These are phyloP conservation scores for Cyphomyrus discorhynchus DNA, from an alignment of 2,113 vertebrate species.

Conservation along the genomic window DNA sequence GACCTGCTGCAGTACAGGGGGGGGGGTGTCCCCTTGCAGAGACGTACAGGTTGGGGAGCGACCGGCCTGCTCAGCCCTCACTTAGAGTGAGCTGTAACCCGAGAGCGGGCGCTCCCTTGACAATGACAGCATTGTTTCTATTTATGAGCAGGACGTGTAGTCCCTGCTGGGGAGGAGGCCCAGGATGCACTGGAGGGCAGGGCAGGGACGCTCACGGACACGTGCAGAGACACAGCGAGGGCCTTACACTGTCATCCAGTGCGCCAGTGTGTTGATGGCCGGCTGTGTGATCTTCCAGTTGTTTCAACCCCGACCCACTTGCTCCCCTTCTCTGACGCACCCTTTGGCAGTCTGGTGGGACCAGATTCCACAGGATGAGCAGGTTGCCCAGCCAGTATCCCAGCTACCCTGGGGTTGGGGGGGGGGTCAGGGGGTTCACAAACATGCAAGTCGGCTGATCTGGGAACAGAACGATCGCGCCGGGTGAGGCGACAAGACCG, in stretches of 20 bases:
- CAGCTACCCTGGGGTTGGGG: not conserved
- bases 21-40: not conserved
- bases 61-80: not conserved
- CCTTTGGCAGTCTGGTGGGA: not conserved
- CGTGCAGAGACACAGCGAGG: not conserved
- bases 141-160: not conserved
- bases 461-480: not conserved
- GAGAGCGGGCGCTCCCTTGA: not conserved
- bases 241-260: not conserved
- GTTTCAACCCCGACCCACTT: not conserved
- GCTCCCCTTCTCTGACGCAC: not conserved
- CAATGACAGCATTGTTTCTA: slow-evolving; percentile 3
- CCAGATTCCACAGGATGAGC: not conserved
- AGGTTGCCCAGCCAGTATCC: not conserved
- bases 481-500: not conserved
- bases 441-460: not conserved
- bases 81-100: not conserved
- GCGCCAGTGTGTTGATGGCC: not conserved
- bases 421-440: not conserved
- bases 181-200: not conserved
- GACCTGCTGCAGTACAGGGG: not conserved
- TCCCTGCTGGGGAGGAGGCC: not conserved
- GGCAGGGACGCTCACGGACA: not conserved
- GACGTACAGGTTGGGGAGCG: not conserved
- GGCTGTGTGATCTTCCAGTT: not conserved